These are phyloP conservation scores for Lydus trimaculatus DNA, from an alignment of 2,888 invertebrate genomes.

Conservation along the genomic window DNA sequence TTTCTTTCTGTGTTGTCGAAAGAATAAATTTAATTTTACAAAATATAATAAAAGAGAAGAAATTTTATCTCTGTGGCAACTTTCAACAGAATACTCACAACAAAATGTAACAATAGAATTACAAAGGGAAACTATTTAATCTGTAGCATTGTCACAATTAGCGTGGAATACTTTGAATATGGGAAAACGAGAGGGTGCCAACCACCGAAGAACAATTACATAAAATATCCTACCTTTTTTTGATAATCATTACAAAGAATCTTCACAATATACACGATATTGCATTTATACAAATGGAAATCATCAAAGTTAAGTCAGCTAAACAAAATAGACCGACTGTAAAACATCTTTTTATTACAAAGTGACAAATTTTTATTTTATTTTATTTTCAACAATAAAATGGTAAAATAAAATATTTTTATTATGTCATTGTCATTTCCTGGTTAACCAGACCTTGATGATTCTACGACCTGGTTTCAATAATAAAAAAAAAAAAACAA, in stretches of 20 bases:
- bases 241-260: background rate
- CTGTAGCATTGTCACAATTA: background rate
- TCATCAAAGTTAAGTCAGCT: background rate
- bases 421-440: slow-evolving; percentile 2
- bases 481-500: background rate
- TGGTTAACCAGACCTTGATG: slow-evolving; percentile 1
- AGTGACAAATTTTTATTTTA: background rate
- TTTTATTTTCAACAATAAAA: background rate
- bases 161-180: background rate
- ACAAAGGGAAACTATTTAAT: slow-evolving; percentile 2
- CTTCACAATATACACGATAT: no score
- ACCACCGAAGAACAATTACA: background rate
- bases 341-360: background rate
- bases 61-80: background rate
- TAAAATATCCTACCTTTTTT: background rate
- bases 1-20: background rate
- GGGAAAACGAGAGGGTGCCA: background rate
- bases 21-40: background rate
- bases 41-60: background rate
- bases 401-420: background rate
- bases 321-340: background rate
- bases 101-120: background rate
- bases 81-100: background rate
- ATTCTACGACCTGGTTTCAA: slow-evolving; percentile 5
- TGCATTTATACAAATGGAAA: no score